phyloP scores from a whole-genome alignment of 2,113 vertebrate species.

The Hyperopisus bebe region DNA sequence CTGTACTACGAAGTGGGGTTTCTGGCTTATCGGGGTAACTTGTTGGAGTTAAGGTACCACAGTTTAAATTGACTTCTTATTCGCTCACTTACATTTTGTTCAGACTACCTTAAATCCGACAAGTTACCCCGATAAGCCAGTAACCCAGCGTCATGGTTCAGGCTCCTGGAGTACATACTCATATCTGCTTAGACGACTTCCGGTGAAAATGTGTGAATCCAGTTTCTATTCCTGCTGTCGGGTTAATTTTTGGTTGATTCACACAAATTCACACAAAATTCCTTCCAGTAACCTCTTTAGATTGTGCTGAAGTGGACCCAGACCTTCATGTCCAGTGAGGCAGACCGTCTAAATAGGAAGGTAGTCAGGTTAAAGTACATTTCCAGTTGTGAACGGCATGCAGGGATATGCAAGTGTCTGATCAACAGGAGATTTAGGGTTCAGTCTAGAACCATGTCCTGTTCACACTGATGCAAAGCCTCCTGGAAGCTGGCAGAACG shows the following conservation, averaged over 20 bases:
- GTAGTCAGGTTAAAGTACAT: background rate
- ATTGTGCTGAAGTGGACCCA: background rate
- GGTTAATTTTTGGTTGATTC: background rate
- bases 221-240: background rate
- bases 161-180: too few relatives aligned
- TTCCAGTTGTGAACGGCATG: background rate
- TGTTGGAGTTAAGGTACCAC: too few relatives aligned
- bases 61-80: too few relatives aligned
- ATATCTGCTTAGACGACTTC: background rate
- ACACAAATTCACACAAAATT: background rate
- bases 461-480: background rate
- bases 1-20: too few relatives aligned
- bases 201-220: background rate
- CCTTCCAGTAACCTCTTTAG: background rate
- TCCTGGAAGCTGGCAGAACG: background rate
- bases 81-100: too few relatives aligned
- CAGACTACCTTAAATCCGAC: too few relatives aligned
- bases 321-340: background rate
- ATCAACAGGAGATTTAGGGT: background rate
- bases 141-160: too few relatives aligned
- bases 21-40: too few relatives aligned
- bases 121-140: too few relatives aligned
- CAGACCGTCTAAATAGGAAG: background rate
- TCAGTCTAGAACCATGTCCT: background rate
- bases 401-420: background rate